Conservation (phyloP, 2,113 vertebrate genomes). For the Ibidorhyncha struthersii region DNA sequence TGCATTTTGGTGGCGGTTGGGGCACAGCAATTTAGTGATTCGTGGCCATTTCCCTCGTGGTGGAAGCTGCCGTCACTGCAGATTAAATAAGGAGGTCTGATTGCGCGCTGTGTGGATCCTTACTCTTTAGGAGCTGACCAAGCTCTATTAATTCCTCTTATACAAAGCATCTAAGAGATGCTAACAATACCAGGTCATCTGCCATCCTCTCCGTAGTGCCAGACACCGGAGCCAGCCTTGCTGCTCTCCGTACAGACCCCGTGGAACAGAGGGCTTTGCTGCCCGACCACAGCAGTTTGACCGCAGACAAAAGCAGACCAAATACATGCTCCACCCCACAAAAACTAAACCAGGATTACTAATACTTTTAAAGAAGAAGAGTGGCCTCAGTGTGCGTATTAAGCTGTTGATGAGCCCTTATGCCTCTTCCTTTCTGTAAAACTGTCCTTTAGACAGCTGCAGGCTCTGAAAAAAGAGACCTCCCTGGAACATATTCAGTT, state of each 20-base stretch:
- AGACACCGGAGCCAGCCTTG: neutral
- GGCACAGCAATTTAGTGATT: neutral
- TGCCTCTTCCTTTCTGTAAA: neutral
- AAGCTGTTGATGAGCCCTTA: neutral
- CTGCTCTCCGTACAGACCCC: neutral
- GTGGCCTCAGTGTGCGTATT: neutral
- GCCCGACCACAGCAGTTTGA: neutral
- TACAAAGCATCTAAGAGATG: neutral
- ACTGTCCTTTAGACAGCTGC: neutral
- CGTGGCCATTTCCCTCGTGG: neutral
- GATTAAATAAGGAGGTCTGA: neutral
- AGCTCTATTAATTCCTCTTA: neutral
- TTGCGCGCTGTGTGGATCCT: neutral
- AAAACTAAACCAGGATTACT: neutral
- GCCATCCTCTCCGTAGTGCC: neutral
- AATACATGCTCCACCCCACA: neutral
- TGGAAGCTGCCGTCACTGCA: neutral
- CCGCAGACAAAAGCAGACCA: neutral
- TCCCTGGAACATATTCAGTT: neutral
- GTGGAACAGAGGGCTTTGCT: neutral
- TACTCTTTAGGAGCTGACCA: neutral
- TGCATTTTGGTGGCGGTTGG: neutral
- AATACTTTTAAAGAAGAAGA: neutral
- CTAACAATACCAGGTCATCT: neutral
- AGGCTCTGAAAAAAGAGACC: conserved; percentile 25